Evolutionary conservation across 2,113 vertebrate species (phyloP).

Genomic region (Sterna hirundo): DNA sequence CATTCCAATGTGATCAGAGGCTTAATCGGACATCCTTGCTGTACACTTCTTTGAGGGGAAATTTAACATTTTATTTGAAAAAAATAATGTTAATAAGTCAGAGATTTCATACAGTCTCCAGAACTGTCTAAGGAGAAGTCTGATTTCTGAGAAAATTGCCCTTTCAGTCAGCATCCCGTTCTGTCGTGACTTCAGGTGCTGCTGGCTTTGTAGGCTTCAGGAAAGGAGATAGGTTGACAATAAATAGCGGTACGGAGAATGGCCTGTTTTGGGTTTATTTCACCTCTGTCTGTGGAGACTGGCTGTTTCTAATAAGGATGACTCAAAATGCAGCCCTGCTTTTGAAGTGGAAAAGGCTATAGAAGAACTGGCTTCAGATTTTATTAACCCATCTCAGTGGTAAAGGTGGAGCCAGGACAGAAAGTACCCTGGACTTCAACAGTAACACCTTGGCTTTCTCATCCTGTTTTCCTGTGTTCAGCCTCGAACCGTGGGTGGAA

Average conservation of each 20-base stretch:
- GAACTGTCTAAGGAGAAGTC: not conserved
- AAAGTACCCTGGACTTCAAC: not conserved
- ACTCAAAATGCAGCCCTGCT: not conserved
- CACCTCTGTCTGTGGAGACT: not conserved
- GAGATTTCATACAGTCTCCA: not conserved
- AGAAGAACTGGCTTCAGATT: not conserved
- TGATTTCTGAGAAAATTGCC: not conserved
- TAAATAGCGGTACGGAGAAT: not conserved
- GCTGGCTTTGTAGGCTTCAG: not conserved
- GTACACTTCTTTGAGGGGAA: not conserved
- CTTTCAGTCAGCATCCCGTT: not conserved
- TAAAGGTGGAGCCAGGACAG: not conserved
- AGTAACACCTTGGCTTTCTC: not conserved
- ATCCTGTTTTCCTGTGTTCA: not conserved
- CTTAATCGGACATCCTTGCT: not conserved
- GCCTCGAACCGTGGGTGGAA: not conserved
- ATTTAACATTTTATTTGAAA: not conserved
- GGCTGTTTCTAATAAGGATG: not conserved
- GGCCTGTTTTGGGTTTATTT: not conserved
- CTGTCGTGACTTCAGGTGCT: not conserved
- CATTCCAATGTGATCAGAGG: not conserved
- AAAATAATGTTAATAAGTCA: not conserved
- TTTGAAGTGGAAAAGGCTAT: not conserved
- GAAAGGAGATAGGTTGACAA: not conserved
- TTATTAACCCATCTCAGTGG: not conserved